These are phyloP conservation scores for Diplodus sargus DNA, from an alignment of 2,797 vertebrate genomes.

Conservation along the genomic window DNA sequence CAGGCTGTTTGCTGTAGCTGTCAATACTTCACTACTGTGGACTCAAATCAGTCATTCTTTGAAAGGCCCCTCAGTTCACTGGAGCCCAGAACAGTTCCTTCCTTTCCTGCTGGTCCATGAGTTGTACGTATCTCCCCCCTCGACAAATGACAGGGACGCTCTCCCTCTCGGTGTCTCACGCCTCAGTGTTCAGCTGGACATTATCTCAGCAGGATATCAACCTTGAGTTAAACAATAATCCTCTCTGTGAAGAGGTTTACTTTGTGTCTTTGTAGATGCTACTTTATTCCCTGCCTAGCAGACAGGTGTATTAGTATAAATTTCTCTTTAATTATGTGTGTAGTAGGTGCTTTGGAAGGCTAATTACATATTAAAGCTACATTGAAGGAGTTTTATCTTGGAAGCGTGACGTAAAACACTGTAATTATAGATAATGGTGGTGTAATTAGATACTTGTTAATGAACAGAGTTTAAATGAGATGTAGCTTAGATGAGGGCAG, in stretches of 20 bases:
- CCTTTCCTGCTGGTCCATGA: background rate
- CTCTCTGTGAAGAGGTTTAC: conserved; percentile 29
- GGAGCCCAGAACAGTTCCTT: background rate
- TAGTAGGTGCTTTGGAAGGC: conserved; percentile 63
- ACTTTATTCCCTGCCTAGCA: conserved; percentile 20
- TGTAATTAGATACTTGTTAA: conserved; percentile 81
- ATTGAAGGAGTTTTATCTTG: conserved; percentile 74
- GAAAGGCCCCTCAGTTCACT: background rate
- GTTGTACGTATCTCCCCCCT: background rate
- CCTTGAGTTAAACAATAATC: conserved; percentile 41
- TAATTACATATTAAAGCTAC: conserved; percentile 77
- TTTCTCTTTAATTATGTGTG: conserved; percentile 73
- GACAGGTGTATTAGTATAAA: conserved; percentile 65
- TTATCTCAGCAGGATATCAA: conserved; percentile 23
- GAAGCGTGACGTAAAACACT: conserved; percentile 74
- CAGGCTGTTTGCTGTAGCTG: background rate
- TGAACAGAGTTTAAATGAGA: conserved; percentile 77
- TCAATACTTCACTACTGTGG: background rate
- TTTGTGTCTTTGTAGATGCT: conserved; percentile 14
- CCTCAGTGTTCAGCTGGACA: conserved; percentile 1
- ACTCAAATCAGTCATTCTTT: conserved; percentile 19
- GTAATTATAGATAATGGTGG: conserved; percentile 83
- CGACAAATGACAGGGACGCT: background rate
- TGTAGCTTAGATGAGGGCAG: conserved; percentile 51
- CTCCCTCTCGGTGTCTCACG: background rate